phyloP scores from a whole-genome alignment of 30 jellyfish, hydroid and myxozoan species.

The Haliclystus octoradiatus region DNA sequence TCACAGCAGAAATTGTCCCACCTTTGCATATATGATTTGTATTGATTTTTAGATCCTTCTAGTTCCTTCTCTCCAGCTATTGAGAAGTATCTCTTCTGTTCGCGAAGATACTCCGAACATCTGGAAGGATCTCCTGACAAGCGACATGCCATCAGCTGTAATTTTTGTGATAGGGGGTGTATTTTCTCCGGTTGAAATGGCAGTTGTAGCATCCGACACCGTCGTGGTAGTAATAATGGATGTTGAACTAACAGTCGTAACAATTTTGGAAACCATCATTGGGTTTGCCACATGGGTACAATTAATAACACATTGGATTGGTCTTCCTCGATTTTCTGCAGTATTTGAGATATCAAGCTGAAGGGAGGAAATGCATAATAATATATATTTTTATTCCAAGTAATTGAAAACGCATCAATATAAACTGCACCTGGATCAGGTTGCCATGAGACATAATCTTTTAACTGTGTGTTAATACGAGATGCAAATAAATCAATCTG shows the following conservation, averaged over 20 bases:
- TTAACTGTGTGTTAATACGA: conserved; percentile 14
- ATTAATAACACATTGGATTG: conserved; percentile 7
- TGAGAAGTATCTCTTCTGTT: conserved; percentile 11
- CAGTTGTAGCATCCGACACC: background rate
- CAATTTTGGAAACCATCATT: conserved; percentile 8
- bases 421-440: conserved; percentile 19
- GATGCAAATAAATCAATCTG: conserved; percentile 20
- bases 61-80: background rate
- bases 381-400: conserved; percentile 10
- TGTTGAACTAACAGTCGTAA: conserved; percentile 3
- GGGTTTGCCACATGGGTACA: conserved; percentile 10
- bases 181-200: conserved; percentile 4
- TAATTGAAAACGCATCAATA: conserved; percentile 24
- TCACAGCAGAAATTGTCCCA: conserved; percentile 1
- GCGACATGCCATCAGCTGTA: conserved; percentile 13
- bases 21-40: background rate
- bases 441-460: conserved; percentile 22
- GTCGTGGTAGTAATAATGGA: conserved; percentile 14
- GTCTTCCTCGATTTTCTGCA: conserved; percentile 15
- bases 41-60: background rate
- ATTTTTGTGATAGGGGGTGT: conserved; percentile 16
- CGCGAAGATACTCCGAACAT: conserved; percentile 8
- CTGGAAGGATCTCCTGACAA: conserved; percentile 25
- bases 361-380: conserved; percentile 30
- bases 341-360: conserved; percentile 20